phyloP scores from a whole-genome alignment of 2,888 invertebrate species.

The Cotesia congregata region DNA sequence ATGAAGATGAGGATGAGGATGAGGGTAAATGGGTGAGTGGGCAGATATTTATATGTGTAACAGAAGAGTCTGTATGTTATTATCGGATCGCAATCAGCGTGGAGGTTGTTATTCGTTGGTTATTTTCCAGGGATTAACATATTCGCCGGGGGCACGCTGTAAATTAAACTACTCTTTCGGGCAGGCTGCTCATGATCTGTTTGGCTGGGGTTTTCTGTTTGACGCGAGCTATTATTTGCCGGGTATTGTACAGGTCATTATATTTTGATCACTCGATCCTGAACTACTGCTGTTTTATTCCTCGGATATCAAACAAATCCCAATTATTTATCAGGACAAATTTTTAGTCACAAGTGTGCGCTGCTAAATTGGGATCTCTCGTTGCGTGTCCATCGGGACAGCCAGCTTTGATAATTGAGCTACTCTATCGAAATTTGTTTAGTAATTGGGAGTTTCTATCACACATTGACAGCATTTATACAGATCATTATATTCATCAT shows the following conservation, averaged over 20 bases:
- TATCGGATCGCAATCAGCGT: slow-evolving; percentile 51
- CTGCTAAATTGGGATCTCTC: background rate
- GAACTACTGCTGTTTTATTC: slow-evolving; percentile 5
- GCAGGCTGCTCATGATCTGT: background rate
- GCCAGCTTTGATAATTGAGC: no score
- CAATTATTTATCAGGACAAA: background rate
- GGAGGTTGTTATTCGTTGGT: slow-evolving; percentile 54
- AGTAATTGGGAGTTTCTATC: no score
- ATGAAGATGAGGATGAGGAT: background rate
- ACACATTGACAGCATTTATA: no score
- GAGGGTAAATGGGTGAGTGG: background rate
- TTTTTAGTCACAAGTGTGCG: no score
- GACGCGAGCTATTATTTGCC: slow-evolving; percentile 4
- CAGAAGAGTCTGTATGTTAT: slow-evolving; percentile 31
- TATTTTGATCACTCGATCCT: slow-evolving; percentile 6
- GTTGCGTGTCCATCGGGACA: background rate
- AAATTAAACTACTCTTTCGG: slow-evolving; percentile 47
- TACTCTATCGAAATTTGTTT: no score
- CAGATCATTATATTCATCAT: no score
- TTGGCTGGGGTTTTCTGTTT: slow-evolving; percentile 4
- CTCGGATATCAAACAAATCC: background rate
- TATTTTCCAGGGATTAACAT: slow-evolving; percentile 60
- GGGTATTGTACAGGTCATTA: slow-evolving; percentile 10
- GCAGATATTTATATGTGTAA: slow-evolving; percentile 17
- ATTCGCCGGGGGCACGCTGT: slow-evolving; percentile 53